Conservation (phyloP, 2,888 invertebrate genomes). For the Carabus problematicus region DNA sequence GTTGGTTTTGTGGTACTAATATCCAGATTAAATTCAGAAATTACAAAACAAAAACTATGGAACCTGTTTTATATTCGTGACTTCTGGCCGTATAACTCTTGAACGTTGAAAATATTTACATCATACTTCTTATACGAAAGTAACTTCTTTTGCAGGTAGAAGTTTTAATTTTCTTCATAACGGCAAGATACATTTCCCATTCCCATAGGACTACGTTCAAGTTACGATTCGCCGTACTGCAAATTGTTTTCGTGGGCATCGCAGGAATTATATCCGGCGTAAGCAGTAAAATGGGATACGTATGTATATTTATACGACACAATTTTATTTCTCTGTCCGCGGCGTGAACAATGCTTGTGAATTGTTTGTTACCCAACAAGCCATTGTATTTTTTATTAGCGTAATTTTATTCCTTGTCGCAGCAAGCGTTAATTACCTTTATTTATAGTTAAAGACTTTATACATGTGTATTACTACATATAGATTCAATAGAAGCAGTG, state of each 20-base stretch:
- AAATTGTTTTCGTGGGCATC: slow-evolving; percentile 36
- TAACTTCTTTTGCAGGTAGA: slow-evolving; percentile 27
- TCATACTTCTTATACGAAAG: no score
- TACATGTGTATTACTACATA: no score
- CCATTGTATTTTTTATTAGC: slow-evolving; percentile 35
- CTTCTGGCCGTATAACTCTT: no score
- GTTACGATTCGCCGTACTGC: slow-evolving; percentile 26
- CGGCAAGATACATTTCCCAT: slow-evolving; percentile 33
- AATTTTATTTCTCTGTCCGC: slow-evolving; percentile 31
- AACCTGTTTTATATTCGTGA: no score
- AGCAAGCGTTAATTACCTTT: slow-evolving; percentile 40
- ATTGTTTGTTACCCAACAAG: slow-evolving; percentile 17
- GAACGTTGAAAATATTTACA: no score
- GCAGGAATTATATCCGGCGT: slow-evolving; percentile 22
- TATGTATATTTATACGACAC: slow-evolving; percentile 14
- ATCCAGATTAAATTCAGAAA: no score
- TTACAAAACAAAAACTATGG: no score
- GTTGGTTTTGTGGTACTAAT: no score
- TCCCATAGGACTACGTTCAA: slow-evolving; percentile 36
- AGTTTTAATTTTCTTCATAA: slow-evolving; percentile 39
- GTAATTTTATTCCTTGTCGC: slow-evolving; percentile 36
- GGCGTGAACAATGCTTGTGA: slow-evolving; percentile 19
- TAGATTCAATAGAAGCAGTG: no score
- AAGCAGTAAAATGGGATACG: slow-evolving; percentile 24
- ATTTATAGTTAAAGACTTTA: slow-evolving; percentile 34